phyloP scores from a whole-genome alignment of 23 tunicate genomes.

The Corella eumyota region DNA sequence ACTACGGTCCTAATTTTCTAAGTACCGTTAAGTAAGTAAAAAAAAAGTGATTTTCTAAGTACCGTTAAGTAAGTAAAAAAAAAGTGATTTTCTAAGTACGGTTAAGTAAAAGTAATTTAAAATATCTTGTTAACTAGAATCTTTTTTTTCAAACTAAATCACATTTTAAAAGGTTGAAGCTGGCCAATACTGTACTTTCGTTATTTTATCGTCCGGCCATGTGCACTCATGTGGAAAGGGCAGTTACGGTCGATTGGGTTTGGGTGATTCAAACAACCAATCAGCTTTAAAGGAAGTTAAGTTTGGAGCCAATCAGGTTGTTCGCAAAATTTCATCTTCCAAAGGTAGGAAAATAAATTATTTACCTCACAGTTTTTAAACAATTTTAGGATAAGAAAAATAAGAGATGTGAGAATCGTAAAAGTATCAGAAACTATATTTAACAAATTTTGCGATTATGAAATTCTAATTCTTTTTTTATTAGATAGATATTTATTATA shows the following conservation, averaged over 20 bases:
- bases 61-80: too few species aligned
- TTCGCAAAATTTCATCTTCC: constrained; percentile 75
- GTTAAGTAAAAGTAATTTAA: background rate
- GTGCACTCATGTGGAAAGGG: constrained; percentile 97
- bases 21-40: too few species aligned
- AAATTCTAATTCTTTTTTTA: too few species aligned
- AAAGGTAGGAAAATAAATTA: constrained; percentile 35
- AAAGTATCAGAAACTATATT: too few species aligned
- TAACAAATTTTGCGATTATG: too few species aligned
- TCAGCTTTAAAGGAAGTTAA: constrained; percentile 43
- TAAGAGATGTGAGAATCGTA: too few species aligned
- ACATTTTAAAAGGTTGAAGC: constrained; percentile 59
- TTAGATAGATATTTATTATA: too few species aligned
- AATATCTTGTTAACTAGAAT: background rate
- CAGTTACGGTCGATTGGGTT: constrained; percentile 91
- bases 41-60: too few species aligned
- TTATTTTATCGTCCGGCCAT: constrained; percentile 45
- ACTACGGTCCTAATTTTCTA: too few species aligned
- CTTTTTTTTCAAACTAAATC: background rate
- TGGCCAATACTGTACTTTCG: constrained; percentile 98
- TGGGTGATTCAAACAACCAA: constrained; percentile 97
- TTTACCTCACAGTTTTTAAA: background rate
- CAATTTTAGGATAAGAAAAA: too few species aligned
- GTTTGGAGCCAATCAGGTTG: constrained; percentile 40
- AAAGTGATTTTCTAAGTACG: too few species aligned